Evolutionary conservation across 2,113 vertebrate species (phyloP).

Genomic region (Datnioides undecimradiatus): DNA sequence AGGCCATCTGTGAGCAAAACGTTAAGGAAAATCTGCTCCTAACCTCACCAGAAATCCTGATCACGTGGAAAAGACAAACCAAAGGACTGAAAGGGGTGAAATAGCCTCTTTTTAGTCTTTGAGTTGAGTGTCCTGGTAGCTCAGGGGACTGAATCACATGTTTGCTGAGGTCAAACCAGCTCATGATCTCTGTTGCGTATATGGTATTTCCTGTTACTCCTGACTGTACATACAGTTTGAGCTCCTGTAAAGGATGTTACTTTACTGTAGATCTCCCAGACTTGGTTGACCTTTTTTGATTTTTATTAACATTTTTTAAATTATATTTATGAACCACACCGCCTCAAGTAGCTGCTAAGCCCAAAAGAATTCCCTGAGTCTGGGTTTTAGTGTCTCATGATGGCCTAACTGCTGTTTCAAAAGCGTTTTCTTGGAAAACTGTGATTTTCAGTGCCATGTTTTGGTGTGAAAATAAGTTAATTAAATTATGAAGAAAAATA

Average conservation of each 20-base stretch:
- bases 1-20: neutral
- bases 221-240: slow-evolving; percentile 8
- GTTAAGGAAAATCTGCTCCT: neutral
- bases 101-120: neutral
- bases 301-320: neutral
- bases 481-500: slow-evolving; percentile 42
- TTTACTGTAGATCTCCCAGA: neutral
- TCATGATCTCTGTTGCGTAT: neutral
- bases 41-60: neutral
- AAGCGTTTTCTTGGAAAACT: slow-evolving; percentile 5
- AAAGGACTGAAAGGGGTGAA: neutral
- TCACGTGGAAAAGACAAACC: neutral
- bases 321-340: slow-evolving; percentile 17
- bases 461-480: slow-evolving; percentile 23
- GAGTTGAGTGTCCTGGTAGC: neutral
- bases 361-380: slow-evolving; percentile 39
- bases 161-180: slow-evolving; percentile 29
- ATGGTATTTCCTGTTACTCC: slow-evolving; percentile 23
- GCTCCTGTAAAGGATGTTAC: slow-evolving; percentile 5
- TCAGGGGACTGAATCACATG: slow-evolving; percentile 26
- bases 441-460: slow-evolving; percentile 23
- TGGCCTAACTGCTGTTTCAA: slow-evolving; percentile 24
- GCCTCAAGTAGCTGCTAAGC: slow-evolving; percentile 27
- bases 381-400: slow-evolving; percentile 42
- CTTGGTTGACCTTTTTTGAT: neutral